These are phyloP conservation scores for Porites cylindrica DNA, from an alignment of 92 coral and sea anemone genomes.

Conservation along the genomic window DNA sequence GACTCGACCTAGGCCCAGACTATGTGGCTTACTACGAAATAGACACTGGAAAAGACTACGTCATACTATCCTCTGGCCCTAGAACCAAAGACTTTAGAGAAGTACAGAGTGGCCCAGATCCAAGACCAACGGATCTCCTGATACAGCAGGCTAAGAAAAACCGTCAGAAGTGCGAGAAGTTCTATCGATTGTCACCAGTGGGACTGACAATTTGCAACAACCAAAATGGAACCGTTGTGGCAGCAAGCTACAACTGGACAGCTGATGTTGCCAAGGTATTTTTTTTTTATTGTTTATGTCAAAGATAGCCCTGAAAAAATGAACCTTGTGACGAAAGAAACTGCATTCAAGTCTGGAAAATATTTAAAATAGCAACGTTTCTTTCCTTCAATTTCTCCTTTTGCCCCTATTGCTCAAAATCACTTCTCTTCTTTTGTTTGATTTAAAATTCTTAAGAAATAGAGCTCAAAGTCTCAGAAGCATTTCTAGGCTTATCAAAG, in stretches of 20 bases:
- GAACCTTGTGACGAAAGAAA: too few species aligned
- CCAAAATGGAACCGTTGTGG: constrained; percentile 50
- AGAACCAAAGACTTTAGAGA: constrained; percentile 52
- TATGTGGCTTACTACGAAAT: constrained; percentile 69
- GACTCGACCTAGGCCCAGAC: constrained; percentile 67
- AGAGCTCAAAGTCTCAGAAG: too few species aligned
- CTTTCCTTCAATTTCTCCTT: too few species aligned
- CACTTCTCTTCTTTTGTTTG: too few species aligned
- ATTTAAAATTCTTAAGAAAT: too few species aligned
- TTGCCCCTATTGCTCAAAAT: too few species aligned
- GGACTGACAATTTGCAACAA: constrained; percentile 65
- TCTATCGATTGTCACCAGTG: constrained; percentile 58
- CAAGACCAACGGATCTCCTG: constrained; percentile 55
- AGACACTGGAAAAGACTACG: constrained; percentile 40
- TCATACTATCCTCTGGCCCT: constrained; percentile 52
- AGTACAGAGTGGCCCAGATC: constrained; percentile 52
- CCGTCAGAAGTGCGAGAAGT: constrained; percentile 58
- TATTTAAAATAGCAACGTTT: too few species aligned
- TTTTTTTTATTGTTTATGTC: background rate
- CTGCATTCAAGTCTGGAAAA: too few species aligned
- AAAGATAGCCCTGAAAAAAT: too few species aligned
- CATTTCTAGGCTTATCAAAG: too few species aligned
- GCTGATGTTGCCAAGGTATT: constrained; percentile 7
- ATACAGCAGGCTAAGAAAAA: constrained; percentile 46
- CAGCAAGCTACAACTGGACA: constrained; percentile 62